These are phyloP conservation scores for Prionace glauca DNA, from an alignment of 2,797 vertebrate genomes.

Conservation along the genomic window DNA sequence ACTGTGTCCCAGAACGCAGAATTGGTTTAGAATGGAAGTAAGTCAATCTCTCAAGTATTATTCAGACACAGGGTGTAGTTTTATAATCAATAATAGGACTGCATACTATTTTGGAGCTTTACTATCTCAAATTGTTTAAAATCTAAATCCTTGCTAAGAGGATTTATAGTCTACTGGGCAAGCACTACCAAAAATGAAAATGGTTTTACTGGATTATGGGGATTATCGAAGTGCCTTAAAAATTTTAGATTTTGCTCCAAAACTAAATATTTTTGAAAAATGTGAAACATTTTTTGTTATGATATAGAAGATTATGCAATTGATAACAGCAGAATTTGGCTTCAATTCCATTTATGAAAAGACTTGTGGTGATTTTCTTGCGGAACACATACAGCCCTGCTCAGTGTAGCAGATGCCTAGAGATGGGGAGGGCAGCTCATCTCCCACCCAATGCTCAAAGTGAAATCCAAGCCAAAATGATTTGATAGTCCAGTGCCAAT, in stretches of 20 bases:
- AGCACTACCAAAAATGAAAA: conserved; percentile 25
- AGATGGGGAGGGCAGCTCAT: too few species aligned
- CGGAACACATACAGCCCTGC: too few species aligned
- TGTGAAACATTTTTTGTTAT: background rate
- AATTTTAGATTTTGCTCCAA: background rate
- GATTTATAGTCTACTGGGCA: background rate
- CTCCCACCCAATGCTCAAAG: background rate
- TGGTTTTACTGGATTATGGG: conserved; percentile 2
- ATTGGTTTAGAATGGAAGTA: background rate
- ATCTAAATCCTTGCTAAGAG: conserved; percentile 13
- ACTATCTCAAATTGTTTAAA: conserved; percentile 22
- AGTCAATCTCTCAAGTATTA: background rate
- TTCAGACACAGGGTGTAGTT: background rate
- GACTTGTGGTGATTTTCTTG: background rate
- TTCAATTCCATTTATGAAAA: background rate
- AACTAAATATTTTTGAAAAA: background rate
- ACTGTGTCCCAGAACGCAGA: background rate
- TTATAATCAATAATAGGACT: conserved; percentile 13
- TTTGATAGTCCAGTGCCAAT: background rate
- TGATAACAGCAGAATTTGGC: background rate
- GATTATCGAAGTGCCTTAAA: conserved; percentile 21
- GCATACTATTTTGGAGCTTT: conserved; percentile 10
- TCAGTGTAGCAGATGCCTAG: background rate
- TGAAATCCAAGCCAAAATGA: background rate
- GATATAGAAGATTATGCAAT: background rate